Evolutionary conservation across 2,113 vertebrate genomes (phyloP).

Genomic region (Grammatotria lemairii): DNA sequence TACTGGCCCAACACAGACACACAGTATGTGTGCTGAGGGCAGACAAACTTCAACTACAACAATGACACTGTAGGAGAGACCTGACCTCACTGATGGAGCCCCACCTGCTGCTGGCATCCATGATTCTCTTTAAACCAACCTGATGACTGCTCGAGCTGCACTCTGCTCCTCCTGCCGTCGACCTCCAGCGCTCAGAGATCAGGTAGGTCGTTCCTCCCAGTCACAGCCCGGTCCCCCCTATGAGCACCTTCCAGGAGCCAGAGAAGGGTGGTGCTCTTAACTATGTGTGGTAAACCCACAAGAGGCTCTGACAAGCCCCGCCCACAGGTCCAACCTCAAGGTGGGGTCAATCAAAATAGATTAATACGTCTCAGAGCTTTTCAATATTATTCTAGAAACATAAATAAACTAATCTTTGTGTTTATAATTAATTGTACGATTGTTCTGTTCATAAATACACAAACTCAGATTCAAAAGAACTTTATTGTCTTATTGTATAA

Average conservation of each 20-base stretch:
- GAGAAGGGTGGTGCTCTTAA: neutral
- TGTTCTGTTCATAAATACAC: neutral
- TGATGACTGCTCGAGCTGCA: neutral
- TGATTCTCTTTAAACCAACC: rapidly evolving
- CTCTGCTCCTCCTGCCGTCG: rapidly evolving
- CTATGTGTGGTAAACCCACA: neutral
- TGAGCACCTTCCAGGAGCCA: neutral
- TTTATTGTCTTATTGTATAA: neutral
- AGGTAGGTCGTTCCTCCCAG: neutral
- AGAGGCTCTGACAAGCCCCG: neutral
- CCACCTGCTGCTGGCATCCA: neutral
- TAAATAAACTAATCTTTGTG: rapidly evolving
- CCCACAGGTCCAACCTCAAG: neutral
- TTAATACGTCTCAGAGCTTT: neutral
- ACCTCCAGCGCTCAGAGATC: neutral
- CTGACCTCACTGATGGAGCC: neutral
- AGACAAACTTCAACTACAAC: neutral
- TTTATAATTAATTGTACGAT: rapidly evolving
- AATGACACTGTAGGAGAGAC: neutral
- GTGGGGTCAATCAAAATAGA: rapidly evolving
- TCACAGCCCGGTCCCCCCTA: rapidly evolving
- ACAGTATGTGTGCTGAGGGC: neutral
- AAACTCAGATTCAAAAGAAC: neutral
- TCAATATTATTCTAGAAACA: neutral
- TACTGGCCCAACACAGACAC: rapidly evolving